A percentile compares a stretch with the other conserved stretches of the same genome.
phyloP scores from a whole-genome alignment of 2,888 invertebrate species.

The Onchidella celtica region DNA sequence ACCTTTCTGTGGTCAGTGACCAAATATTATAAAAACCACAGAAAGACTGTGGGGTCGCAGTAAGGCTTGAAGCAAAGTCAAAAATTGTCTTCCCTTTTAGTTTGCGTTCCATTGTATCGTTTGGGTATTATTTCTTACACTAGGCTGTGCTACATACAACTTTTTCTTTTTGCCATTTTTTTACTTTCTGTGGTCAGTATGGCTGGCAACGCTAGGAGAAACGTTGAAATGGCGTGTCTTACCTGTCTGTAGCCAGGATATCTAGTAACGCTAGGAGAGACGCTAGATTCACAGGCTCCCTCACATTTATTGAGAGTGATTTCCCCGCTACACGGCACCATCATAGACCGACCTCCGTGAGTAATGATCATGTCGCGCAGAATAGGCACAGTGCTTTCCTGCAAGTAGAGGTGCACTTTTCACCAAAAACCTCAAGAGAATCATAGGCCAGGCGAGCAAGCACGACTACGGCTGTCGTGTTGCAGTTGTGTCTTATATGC shows the following conservation, averaged over 20 bases:
- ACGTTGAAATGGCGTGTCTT: constrained; percentile 19
- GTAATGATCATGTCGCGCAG: constrained; percentile 53
- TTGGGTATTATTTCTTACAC: no score
- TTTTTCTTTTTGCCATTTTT: no score
- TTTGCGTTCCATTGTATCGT: no score
- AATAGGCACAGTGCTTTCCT: constrained; percentile 51
- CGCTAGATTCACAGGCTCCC: constrained; percentile 94
- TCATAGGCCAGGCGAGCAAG: not conserved
- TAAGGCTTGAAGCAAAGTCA: no score
- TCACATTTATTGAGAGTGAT: constrained; percentile 95
- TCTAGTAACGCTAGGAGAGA: constrained; percentile 79
- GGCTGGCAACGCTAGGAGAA: no score
- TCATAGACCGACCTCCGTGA: constrained; percentile 49
- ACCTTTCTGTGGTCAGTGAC: no score
- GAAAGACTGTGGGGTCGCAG: no score
- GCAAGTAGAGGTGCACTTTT: not conserved
- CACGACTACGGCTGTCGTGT: not conserved
- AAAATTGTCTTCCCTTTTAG: no score
- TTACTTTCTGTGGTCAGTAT: no score
- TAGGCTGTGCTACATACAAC: no score
- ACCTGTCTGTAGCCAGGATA: constrained; percentile 65
- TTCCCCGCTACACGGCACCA: constrained; percentile 88
- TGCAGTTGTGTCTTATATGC: no score
- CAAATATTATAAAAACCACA: no score
- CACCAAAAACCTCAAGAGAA: not conserved